These are phyloP conservation scores for Ophioninae sp. DNA, from an alignment of 2,888 invertebrate species.

Conservation along the genomic window DNA sequence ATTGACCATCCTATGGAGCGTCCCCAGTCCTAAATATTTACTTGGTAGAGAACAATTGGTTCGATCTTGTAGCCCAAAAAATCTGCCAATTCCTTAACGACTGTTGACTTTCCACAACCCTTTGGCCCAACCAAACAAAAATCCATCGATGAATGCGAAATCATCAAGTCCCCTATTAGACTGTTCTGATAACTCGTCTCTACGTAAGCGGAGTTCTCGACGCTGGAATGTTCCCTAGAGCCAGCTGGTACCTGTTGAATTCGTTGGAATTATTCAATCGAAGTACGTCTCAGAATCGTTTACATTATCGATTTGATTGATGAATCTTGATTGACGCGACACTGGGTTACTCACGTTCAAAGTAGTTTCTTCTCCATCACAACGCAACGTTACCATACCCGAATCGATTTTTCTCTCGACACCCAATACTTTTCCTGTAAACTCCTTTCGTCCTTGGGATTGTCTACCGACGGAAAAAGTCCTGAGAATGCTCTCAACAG, in stretches of 20 bases:
- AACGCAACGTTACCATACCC: slow-evolving; percentile 81
- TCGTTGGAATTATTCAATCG: background rate
- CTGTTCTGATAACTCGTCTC: slow-evolving; percentile 91
- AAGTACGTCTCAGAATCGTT: background rate
- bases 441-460: slow-evolving; percentile 36
- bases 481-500: slow-evolving; percentile 87
- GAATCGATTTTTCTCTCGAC: slow-evolving; percentile 77
- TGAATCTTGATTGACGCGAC: background rate
- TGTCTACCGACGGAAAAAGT: slow-evolving; percentile 83
- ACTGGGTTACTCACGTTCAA: slow-evolving; percentile 66
- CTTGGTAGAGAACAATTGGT: slow-evolving; percentile 94
- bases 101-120: slow-evolving; percentile 95
- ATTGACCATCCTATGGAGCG: background rate
- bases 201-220: slow-evolving; percentile 81
- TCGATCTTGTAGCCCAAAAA: slow-evolving; percentile 90
- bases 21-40: slow-evolving; percentile 67
- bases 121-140: slow-evolving; percentile 94
- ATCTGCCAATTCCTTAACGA: slow-evolving; percentile 89
- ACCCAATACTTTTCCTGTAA: slow-evolving; percentile 61
- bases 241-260: slow-evolving; percentile 76
- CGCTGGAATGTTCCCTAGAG: slow-evolving; percentile 52
- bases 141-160: slow-evolving; percentile 91
- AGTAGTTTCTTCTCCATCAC: slow-evolving; percentile 75
- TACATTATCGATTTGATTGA: background rate
- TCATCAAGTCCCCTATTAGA: slow-evolving; percentile 88